These are phyloP conservation scores for Meliscaeva auricollis DNA, from an alignment of 2,888 invertebrate species.

Conservation along the genomic window DNA sequence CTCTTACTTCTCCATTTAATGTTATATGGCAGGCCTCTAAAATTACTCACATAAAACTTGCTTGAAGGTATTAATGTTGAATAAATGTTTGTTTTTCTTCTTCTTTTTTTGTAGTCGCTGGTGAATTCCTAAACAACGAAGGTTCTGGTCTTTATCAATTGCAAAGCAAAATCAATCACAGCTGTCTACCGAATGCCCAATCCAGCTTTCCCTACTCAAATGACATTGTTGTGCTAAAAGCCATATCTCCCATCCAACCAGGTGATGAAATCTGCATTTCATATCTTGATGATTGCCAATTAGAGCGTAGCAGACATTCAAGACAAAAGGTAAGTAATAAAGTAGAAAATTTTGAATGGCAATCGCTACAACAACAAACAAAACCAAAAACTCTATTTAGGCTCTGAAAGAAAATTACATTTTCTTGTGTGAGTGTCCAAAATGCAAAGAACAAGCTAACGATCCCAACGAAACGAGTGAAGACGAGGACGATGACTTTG, in stretches of 20 bases:
- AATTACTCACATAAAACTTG: no score
- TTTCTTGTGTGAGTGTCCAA: slow-evolving; percentile 92
- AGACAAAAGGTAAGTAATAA: slow-evolving; percentile 89
- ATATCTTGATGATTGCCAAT: slow-evolving; percentile 94
- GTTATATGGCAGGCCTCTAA: no score
- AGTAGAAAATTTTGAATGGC: no score
- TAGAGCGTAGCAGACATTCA: slow-evolving; percentile 93
- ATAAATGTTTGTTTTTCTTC: not conserved
- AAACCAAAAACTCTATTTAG: slow-evolving; percentile 77
- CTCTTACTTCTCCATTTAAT: no score
- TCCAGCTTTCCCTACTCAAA: slow-evolving; percentile 93
- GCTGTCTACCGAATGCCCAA: slow-evolving; percentile 95
- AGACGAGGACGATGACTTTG: slow-evolving; percentile 87
- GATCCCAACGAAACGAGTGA: slow-evolving; percentile 94
- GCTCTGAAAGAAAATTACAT: slow-evolving; percentile 90
- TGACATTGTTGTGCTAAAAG: slow-evolving; percentile 90
- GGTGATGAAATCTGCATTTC: slow-evolving; percentile 96
- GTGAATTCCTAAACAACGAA: slow-evolving; percentile 94
- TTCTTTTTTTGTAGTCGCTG: slow-evolving; percentile 81
- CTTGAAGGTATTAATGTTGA: not conserved
- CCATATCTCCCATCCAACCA: slow-evolving; percentile 88
- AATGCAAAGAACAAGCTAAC: slow-evolving; percentile 89
- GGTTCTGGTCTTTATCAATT: slow-evolving; percentile 94
- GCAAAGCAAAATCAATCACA: slow-evolving; percentile 97
- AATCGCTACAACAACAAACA: no score